These are phyloP conservation scores for Datnioides undecimradiatus DNA, from an alignment of 2,113 vertebrate genomes.

Conservation along the genomic window DNA sequence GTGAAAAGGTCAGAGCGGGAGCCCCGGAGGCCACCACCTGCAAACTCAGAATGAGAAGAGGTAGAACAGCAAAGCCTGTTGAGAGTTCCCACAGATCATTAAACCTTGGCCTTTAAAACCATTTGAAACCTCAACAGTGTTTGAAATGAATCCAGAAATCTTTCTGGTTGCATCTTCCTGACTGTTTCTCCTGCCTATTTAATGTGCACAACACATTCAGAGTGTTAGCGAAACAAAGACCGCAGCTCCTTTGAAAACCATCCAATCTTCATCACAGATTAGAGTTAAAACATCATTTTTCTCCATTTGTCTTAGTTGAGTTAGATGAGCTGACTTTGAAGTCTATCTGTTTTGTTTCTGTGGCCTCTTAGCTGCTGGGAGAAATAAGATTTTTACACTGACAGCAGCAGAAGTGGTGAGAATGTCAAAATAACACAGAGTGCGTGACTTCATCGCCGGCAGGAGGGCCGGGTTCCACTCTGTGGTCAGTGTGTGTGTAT, in stretches of 20 bases:
- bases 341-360: slow-evolving; percentile 7
- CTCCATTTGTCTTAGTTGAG: not conserved
- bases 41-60: slow-evolving; percentile 21
- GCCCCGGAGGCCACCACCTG: slow-evolving; percentile 38
- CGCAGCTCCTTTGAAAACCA: not conserved
- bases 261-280: slow-evolving; percentile 12
- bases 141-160: not conserved
- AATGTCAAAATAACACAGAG: slow-evolving; percentile 33
- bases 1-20: slow-evolving; percentile 18
- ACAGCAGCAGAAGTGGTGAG: slow-evolving; percentile 37
- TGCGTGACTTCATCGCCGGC: not conserved
- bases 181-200: not conserved
- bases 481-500: slow-evolving; percentile 4
- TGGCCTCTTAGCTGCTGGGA: slow-evolving; percentile 21
- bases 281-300: not conserved
- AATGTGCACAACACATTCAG: not conserved
- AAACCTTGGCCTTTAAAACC: too few species aligned
- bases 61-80: not conserved
- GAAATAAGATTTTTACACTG: not conserved
- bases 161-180: not conserved
- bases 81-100: not conserved
- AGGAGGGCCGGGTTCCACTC: not conserved
- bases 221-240: not conserved
- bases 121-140: too few species aligned
- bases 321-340: slow-evolving; percentile 30